Conservation (phyloP, 2,113 vertebrate genomes). For the Rhinichthys klamathensis region DNA sequence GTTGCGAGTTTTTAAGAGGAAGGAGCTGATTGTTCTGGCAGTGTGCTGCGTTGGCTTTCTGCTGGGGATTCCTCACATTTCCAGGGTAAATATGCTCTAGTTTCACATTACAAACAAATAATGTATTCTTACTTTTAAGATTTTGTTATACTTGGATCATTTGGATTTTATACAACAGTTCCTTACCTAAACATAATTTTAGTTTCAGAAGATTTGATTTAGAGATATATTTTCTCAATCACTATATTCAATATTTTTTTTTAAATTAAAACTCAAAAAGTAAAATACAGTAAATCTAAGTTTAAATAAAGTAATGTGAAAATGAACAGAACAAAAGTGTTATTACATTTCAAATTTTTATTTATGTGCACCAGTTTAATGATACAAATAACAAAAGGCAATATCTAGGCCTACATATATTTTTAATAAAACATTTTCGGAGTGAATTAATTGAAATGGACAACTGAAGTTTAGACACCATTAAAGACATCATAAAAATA, state of each 20-base stretch:
- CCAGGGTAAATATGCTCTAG: slow-evolving; percentile 56
- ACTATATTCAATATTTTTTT: neutral
- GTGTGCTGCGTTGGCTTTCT: slow-evolving; percentile 68
- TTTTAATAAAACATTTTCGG: neutral
- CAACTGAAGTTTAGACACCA: neutral
- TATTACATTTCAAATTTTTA: too few relatives aligned
- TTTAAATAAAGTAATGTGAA: too few relatives aligned
- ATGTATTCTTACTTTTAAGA: neutral
- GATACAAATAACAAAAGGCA: neutral
- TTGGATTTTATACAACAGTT: neutral
- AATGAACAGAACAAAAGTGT: too few relatives aligned
- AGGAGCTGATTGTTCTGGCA: slow-evolving; percentile 70
- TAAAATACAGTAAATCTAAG: too few relatives aligned
- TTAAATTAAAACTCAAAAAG: too few relatives aligned
- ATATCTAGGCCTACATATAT: neutral
- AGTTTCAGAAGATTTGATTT: neutral
- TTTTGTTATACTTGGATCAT: neutral
- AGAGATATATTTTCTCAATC: neutral
- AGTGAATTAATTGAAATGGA: neutral
- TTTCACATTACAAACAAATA: neutral
- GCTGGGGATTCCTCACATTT: slow-evolving; percentile 75
- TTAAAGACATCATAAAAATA: neutral
- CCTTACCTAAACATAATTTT: neutral
- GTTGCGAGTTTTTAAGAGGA: slow-evolving; percentile 65
- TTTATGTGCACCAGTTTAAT: neutral